These are phyloP conservation scores for Danaus chrysippus DNA, from an alignment of 2,888 invertebrate genomes.

Conservation along the genomic window DNA sequence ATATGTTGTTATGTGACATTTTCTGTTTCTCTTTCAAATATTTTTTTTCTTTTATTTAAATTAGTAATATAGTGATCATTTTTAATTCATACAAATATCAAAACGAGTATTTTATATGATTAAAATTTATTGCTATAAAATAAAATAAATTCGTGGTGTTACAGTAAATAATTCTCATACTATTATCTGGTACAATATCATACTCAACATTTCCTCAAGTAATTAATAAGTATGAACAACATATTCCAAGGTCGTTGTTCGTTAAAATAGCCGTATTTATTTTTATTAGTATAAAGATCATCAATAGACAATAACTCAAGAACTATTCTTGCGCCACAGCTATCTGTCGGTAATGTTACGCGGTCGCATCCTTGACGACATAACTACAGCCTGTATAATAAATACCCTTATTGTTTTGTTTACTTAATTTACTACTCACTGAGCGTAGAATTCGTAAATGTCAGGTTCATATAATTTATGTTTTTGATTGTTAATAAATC, in stretches of 20 bases:
- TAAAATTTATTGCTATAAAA: too few species aligned
- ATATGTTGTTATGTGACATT: too few species aligned
- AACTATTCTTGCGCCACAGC: slow-evolving; percentile 13
- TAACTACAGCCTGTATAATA: slow-evolving; percentile 5
- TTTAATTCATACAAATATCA: too few species aligned
- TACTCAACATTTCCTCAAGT: too few species aligned
- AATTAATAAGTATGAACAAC: too few species aligned
- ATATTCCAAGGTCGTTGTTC: neutral
- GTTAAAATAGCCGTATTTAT: neutral
- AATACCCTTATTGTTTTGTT: neutral
- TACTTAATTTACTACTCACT: neutral
- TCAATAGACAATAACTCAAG: neutral
- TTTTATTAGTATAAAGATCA: neutral
- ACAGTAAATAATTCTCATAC: too few species aligned
- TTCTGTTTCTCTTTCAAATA: too few species aligned
- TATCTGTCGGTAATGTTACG: slow-evolving; percentile 18
- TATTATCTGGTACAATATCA: too few species aligned
- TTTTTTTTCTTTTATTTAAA: too few species aligned
- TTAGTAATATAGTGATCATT: too few species aligned
- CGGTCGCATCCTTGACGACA: slow-evolving; percentile 24
- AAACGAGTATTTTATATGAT: too few species aligned
- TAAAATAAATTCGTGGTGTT: too few species aligned
- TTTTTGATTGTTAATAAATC: neutral
- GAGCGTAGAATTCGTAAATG: slow-evolving; percentile 1
- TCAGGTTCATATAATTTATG: slow-evolving; percentile 1